These are phyloP conservation scores for Columba guinea DNA, from an alignment of 2,797 vertebrate genomes.

Conservation along the genomic window DNA sequence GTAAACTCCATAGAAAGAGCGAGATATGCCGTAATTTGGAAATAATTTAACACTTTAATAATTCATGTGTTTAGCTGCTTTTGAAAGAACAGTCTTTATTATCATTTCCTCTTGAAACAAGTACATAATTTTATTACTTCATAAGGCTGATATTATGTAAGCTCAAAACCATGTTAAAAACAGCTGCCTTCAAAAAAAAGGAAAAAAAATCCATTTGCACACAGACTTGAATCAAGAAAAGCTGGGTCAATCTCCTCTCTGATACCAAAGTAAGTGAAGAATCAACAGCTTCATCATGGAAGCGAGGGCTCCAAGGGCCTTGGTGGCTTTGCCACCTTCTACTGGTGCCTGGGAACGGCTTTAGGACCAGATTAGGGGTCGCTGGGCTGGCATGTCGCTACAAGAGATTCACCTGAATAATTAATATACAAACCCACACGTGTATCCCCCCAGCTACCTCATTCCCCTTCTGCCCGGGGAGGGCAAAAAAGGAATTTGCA, in stretches of 20 bases:
- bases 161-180: neutral
- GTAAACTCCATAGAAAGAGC: neutral
- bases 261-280: neutral
- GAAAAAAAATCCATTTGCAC: neutral
- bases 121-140: neutral
- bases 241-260: neutral
- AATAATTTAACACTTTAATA: slow-evolving; percentile 43
- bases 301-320: accelerated
- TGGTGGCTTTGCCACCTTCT: neutral
- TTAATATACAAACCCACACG: neutral
- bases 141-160: neutral
- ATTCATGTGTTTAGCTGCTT: slow-evolving; percentile 10
- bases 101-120: neutral
- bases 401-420: neutral
- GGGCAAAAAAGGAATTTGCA: neutral
- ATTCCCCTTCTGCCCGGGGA: neutral
- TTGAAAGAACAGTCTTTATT: slow-evolving; percentile 15
- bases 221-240: neutral
- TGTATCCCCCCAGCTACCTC: accelerated
- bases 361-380: neutral
- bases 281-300: neutral
- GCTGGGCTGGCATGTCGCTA: accelerated
- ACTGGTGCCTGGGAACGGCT: neutral
- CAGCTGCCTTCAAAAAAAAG: neutral
- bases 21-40: neutral